These are phyloP conservation scores for Ptiloglossa arizonensis DNA, from an alignment of 1,140 invertebrate species.

Conservation along the genomic window DNA sequence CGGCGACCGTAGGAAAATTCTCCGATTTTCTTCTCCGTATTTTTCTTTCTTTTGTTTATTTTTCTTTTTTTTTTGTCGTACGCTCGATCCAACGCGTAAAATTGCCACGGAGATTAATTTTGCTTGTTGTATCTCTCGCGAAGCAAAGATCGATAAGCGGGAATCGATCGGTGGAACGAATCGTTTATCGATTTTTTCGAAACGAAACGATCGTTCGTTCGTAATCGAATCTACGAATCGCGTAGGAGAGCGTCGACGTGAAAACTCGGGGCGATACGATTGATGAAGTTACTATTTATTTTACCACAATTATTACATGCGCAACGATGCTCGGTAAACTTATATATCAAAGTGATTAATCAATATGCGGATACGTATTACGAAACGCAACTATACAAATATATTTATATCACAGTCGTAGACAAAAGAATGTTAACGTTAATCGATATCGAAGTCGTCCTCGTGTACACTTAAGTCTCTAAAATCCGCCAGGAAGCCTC, in stretches of 20 bases:
- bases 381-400: conserved; percentile 67
- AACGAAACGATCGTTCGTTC: no score
- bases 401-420: conserved; percentile 70
- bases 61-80: no score
- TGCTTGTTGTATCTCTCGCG: no score
- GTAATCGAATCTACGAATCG: no score
- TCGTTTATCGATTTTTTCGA: no score
- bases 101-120: no score
- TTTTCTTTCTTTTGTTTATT: no score
- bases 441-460: conserved; percentile 45
- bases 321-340: conserved; percentile 53
- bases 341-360: conserved; percentile 64
- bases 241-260: no score
- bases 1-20: background rate
- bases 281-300: conserved; percentile 60
- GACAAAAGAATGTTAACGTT: conserved; percentile 60
- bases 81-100: no score
- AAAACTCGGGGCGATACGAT: background rate
- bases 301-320: conserved; percentile 64
- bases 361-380: conserved; percentile 59
- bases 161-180: no score
- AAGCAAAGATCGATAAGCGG: no score
- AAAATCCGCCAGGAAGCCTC: conserved; percentile 16
- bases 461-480: conserved; percentile 30
- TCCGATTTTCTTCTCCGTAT: no score